Evolutionary conservation across 2,888 invertebrate species (phyloP).

Genomic region (Tortrix viridana): DNA sequence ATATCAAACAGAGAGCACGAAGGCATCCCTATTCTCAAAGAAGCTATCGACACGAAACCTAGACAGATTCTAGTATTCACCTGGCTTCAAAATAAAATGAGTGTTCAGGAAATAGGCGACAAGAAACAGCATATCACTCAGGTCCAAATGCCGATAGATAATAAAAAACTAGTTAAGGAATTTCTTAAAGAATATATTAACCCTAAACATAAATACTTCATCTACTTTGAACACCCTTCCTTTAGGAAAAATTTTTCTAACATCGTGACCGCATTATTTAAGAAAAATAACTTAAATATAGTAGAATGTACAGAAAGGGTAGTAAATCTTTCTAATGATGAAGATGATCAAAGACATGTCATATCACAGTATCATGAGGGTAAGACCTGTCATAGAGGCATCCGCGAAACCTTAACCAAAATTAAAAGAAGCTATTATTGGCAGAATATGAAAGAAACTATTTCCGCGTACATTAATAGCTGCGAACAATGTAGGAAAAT

Average conservation of each 20-base stretch:
- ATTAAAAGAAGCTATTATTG: constrained; percentile 43
- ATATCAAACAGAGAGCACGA: constrained; percentile 28
- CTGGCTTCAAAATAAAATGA: background rate
- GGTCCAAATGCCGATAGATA: background rate
- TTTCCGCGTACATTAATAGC: constrained; percentile 32
- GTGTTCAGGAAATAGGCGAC: background rate
- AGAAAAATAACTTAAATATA: constrained; percentile 23
- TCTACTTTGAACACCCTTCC: constrained; percentile 41
- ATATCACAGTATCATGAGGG: constrained; percentile 42
- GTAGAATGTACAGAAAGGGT: constrained; percentile 45
- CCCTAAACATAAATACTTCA: constrained; percentile 33
- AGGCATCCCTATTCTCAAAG: constrained; percentile 46
- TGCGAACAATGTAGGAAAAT: constrained; percentile 37
- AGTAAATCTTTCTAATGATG: constrained; percentile 18
- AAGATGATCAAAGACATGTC: constrained; percentile 39
- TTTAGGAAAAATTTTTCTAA: constrained; percentile 23
- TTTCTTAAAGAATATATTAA: constrained; percentile 39
- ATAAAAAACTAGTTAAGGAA: constrained; percentile 32
- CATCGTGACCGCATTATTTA: constrained; percentile 38
- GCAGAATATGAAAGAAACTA: constrained; percentile 42
- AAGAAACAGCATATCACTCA: background rate
- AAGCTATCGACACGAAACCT: constrained; percentile 49
- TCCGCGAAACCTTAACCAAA: constrained; percentile 41
- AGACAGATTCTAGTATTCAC: constrained; percentile 12
- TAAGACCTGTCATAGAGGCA: constrained; percentile 45